A percentile compares a stretch with the other conserved stretches of the same genome.
Evolutionary conservation across 2,113 vertebrate species (phyloP).

Genomic region (Mus spicilegus): DNA sequence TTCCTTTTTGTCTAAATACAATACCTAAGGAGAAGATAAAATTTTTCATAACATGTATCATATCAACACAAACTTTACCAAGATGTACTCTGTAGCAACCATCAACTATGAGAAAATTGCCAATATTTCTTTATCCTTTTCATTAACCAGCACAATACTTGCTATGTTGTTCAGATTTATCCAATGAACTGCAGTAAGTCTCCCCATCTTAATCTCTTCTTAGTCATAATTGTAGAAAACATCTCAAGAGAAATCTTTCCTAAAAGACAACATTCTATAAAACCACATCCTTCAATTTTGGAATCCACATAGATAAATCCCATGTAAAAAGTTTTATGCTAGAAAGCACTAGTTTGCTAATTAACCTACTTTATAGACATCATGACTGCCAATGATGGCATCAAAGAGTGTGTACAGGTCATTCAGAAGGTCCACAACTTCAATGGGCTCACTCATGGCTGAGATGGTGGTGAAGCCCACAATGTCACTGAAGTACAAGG

Average conservation of each 20-base stretch:
- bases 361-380: constrained; percentile 94
- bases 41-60: constrained; percentile 4
- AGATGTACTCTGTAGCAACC: constrained; percentile 27
- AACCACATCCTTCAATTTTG: constrained; percentile 17
- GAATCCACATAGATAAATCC: background rate
- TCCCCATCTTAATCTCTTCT: constrained; percentile 12
- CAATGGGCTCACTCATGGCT: constrained; percentile 95
- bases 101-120: constrained; percentile 3
- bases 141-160: background rate
- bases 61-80: background rate
- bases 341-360: background rate
- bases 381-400: constrained; percentile 93
- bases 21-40: constrained; percentile 7
- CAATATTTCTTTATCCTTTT: background rate
- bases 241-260: constrained; percentile 43
- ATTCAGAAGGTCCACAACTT: constrained; percentile 96
- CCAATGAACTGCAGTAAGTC: background rate
- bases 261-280: constrained; percentile 36
- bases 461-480: constrained; percentile 91
- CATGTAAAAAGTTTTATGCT: constrained; percentile 38
- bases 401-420: constrained; percentile 95
- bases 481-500: constrained; percentile 93
- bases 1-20: background rate
- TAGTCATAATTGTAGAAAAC: constrained; percentile 28
- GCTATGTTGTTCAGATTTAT: background rate